phyloP scores from a whole-genome alignment of 1,140 invertebrate species.

The Bombus sibiricus region DNA sequence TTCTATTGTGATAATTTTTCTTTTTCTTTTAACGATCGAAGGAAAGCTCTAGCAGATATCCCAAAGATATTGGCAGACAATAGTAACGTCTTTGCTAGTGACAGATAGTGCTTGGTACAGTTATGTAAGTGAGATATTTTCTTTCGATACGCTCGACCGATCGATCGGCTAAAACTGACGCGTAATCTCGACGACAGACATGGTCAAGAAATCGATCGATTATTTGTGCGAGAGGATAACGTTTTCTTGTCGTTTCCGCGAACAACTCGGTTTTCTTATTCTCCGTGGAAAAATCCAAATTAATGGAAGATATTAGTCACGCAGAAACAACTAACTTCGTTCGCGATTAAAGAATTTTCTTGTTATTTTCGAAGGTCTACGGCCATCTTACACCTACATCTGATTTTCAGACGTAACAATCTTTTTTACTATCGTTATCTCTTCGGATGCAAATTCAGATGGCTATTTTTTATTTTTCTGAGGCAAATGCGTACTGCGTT shows the following conservation, averaged over 20 bases:
- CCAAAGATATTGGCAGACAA: background rate
- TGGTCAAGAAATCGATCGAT: constrained; percentile 1
- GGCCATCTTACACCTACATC: too few relatives aligned
- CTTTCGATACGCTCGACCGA: constrained; percentile 21
- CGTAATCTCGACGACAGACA: background rate
- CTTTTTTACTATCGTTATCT: background rate
- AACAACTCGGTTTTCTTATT: background rate
- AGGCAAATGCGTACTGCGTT: background rate
- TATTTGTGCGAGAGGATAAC: background rate
- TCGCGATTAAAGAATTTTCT: background rate
- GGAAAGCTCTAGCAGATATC: background rate
- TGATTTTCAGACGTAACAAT: background rate
- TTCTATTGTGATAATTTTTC: too few relatives aligned
- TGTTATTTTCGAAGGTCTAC: background rate
- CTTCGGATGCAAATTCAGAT: background rate
- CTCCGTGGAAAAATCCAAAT: background rate
- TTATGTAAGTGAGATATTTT: constrained; percentile 32
- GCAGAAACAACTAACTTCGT: background rate
- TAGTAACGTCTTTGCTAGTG: background rate
- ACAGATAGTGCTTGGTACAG: constrained; percentile 21
- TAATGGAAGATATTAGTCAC: background rate
- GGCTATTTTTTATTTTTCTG: background rate
- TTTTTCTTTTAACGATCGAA: background rate
- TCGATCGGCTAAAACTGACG: constrained; percentile 20
- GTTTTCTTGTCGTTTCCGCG: background rate